phyloP scores from a whole-genome alignment of 92 coral and sea anemone species.

The Nematostella vectensis region DNA sequence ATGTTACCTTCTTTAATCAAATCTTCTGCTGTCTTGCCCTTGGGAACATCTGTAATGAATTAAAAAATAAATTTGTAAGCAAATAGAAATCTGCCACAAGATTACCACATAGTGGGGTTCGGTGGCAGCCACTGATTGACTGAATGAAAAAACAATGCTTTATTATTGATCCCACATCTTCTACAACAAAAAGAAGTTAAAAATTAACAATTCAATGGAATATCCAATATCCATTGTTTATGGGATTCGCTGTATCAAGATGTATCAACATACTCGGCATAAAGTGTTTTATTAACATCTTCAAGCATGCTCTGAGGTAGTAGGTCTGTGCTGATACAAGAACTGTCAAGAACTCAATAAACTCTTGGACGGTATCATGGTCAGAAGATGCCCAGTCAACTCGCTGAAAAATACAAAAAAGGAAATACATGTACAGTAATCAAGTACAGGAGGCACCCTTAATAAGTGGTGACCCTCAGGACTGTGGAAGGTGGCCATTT shows the following conservation, averaged over 20 bases:
- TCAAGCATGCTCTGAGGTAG: conserved; percentile 85
- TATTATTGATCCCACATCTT: too few relatives aligned
- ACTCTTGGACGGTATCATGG: conserved; percentile 66
- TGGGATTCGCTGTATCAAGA: too few relatives aligned
- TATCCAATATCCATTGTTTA: too few relatives aligned
- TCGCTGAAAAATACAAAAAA: conserved; percentile 16
- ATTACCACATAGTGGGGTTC: too few relatives aligned
- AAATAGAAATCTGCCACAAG: not conserved
- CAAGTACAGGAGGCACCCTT: too few relatives aligned
- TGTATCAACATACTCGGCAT: conserved; percentile 53
- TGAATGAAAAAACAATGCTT: too few relatives aligned
- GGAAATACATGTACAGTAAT: too few relatives aligned
- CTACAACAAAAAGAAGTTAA: too few relatives aligned
- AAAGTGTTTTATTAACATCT: conserved; percentile 74
- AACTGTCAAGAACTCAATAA: conserved; percentile 75
- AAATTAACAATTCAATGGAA: too few relatives aligned
- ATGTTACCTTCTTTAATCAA: conserved; percentile 1
- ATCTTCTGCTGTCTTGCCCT: not conserved
- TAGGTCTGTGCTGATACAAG: conserved; percentile 92
- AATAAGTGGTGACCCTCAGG: too few relatives aligned
- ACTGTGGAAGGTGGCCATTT: too few relatives aligned
- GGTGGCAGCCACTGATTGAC: too few relatives aligned
- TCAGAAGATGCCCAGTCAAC: conserved; percentile 76
- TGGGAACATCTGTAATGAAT: not conserved
- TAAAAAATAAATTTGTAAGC: not conserved